Percentiles rank a stretch among this genome's conserved stretches.
Evolutionary conservation across 1,140 invertebrate genomes (phyloP).

Genomic region (Diabrotica undecimpunctata): DNA sequence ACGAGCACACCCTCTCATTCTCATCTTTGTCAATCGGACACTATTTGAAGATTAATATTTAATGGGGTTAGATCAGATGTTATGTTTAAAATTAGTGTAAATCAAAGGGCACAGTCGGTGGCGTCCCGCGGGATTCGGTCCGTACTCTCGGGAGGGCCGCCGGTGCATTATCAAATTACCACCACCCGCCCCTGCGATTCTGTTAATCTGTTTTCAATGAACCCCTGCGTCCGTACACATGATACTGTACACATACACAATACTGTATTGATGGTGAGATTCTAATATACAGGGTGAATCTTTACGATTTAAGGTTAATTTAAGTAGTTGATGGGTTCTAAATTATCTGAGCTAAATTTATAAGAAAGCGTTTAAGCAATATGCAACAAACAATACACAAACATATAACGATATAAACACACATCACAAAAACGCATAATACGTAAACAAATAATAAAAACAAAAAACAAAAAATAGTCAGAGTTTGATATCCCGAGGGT

Average conservation of each 20-base stretch:
- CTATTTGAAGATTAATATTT: conserved; percentile 47
- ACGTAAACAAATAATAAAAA: no score
- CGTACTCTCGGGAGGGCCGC: conserved; percentile 24
- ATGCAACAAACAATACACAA: no score
- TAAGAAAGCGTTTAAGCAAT: no score
- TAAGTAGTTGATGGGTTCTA: no score
- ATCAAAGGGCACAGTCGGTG: conserved; percentile 45
- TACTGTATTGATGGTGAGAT: not conserved
- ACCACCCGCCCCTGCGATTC: conserved; percentile 44
- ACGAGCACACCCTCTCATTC: not conserved
- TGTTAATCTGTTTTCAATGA: conserved; percentile 50
- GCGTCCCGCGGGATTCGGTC: conserved; percentile 26
- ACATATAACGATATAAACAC: no score
- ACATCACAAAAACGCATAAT: no score
- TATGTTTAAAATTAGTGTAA: conserved; percentile 51
- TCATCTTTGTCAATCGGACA: conserved; percentile 17
- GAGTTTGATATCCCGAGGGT: no score
- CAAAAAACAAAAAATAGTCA: no score
- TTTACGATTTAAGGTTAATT: no score
- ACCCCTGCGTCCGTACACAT: conserved; percentile 21
- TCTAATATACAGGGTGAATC: not conserved
- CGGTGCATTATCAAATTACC: conserved; percentile 49
- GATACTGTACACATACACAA: conserved; percentile 16
- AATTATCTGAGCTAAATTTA: no score
- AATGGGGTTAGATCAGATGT: conserved; percentile 48